These are phyloP conservation scores for Automeris io DNA, from an alignment of 2,888 invertebrate genomes.

Conservation along the genomic window DNA sequence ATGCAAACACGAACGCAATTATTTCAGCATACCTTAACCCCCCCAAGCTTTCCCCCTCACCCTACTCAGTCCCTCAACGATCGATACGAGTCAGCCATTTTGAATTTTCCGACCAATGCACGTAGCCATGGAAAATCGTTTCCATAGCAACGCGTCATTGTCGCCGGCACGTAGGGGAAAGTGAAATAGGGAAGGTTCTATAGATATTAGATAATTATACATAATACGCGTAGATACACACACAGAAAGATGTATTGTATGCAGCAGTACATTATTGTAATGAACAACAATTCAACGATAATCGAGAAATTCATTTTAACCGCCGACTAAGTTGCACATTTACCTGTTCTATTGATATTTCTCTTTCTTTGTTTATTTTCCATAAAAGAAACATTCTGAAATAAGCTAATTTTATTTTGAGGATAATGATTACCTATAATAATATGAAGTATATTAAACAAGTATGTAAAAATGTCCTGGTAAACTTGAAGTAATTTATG, in stretches of 20 bases:
- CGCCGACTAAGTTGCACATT: too few species aligned
- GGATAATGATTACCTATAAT: too few species aligned
- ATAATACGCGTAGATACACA: not conserved
- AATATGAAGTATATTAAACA: too few species aligned
- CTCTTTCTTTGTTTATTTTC: too few species aligned
- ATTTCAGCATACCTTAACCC: constrained; percentile 28
- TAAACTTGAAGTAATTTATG: too few species aligned
- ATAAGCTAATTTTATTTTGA: too few species aligned
- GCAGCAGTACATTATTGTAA: too few species aligned
- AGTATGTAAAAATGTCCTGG: too few species aligned
- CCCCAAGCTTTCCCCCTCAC: constrained; percentile 20
- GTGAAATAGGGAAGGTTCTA: constrained; percentile 54
- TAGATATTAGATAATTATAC: constrained; percentile 9
- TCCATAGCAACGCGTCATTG: constrained; percentile 48
- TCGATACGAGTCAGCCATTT: constrained; percentile 68
- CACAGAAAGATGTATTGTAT: not conserved
- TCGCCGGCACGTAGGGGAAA: constrained; percentile 56
- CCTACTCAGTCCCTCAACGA: constrained; percentile 42
- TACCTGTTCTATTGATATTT: too few species aligned
- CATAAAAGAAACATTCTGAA: too few species aligned
- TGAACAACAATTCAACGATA: too few species aligned
- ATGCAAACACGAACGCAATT: constrained; percentile 28
- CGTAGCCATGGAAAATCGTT: constrained; percentile 66
- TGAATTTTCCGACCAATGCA: constrained; percentile 76
- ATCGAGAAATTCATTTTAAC: too few species aligned